Conservation (phyloP, 2,888 invertebrate species). For the Eupithecia tripunctaria region DNA sequence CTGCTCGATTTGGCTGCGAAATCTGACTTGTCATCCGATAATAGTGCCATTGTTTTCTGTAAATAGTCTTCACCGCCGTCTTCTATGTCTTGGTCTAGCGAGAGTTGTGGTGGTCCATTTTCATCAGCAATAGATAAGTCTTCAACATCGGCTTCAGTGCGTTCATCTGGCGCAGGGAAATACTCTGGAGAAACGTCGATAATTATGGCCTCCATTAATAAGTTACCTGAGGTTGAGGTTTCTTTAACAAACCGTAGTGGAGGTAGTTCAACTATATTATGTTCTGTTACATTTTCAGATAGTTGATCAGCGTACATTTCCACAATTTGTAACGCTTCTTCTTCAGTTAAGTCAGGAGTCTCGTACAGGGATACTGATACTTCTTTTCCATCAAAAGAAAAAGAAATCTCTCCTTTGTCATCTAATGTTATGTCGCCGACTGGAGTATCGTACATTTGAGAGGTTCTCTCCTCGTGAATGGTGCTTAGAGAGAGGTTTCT, state of each 20-base stretch:
- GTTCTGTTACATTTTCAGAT: slow-evolving; percentile 93
- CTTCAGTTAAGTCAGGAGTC: slow-evolving; percentile 96
- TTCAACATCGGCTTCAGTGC: slow-evolving; percentile 94
- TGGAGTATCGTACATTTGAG: slow-evolving; percentile 93
- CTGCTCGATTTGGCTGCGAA: slow-evolving; percentile 85
- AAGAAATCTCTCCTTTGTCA: slow-evolving; percentile 93
- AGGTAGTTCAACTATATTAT: slow-evolving; percentile 93
- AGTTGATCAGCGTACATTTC: slow-evolving; percentile 97
- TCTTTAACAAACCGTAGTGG: slow-evolving; percentile 95
- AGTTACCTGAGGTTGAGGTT: slow-evolving; percentile 93
- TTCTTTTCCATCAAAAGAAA: slow-evolving; percentile 96
- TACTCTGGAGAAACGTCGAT: slow-evolving; percentile 95
- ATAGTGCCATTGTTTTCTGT: slow-evolving; percentile 75
- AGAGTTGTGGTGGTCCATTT: slow-evolving; percentile 74
- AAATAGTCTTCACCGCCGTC: slow-evolving; percentile 83
- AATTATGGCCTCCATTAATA: slow-evolving; percentile 95
- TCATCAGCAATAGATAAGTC: slow-evolving; percentile 93
- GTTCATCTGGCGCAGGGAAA: slow-evolving; percentile 89
- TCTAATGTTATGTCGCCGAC: slow-evolving; percentile 91
- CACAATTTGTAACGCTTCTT: slow-evolving; percentile 95
- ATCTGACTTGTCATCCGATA: slow-evolving; percentile 82
- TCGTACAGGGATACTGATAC: slow-evolving; percentile 96
- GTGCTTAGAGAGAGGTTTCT: slow-evolving; percentile 94
- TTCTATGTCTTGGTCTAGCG: slow-evolving; percentile 83
- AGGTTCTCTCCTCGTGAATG: slow-evolving; percentile 95